Base-by-base conservation (phyloP, 2,888 invertebrate species). In the Hermodice carunculata region DNA sequence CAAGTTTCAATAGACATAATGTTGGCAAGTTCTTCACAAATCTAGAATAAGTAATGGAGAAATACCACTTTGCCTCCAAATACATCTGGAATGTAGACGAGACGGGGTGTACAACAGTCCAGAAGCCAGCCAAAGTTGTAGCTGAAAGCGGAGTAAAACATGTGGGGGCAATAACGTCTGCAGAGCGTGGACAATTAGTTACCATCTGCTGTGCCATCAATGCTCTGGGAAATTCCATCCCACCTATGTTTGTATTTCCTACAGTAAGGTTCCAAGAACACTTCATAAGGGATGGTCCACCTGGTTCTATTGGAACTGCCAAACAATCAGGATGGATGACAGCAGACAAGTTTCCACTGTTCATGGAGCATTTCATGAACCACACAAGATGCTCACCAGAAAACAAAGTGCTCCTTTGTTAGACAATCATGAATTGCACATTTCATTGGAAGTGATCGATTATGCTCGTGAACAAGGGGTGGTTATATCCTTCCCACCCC, bases 241-340 rank as follows among this genome's bases (percentile, higher is more conserved):
- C n/a, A n/a, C n/a, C n/a, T n/a, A n/a, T n/a, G n/a, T n/a, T n/a
- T n/a, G n/a, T 44, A 11, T 44, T 44, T 44, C 44, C 24, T 11
- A 44, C 24, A n/a, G 44, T 44, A 19, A 44, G 26, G 24, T 44
- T 26, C 14, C 22, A 26, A 6, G 19, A 44, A 11, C n/a, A 44
- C 44, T 44, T 44, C 14, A n/a, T 28, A 19, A 28, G 19, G 14
- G 11, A 19, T 14, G 26, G 26, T 26, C 57, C 44, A 57, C 28
- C 22, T 14, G 24, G 57, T n/a, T 28, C 43, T 19, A 26, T 28
- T 22, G 59, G 59, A 19, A 26, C 34, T 8, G 49, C 32, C 32
- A 19, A 46, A n/a, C 59, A 29, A 19, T 59, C 59, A 5, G 59
- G 59, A 2, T 59, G 59, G 59, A 59, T 59, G 59, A 59, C 46